phyloP scores from a whole-genome alignment of 2,888 invertebrate species.

The Eubasilissa splendida region DNA sequence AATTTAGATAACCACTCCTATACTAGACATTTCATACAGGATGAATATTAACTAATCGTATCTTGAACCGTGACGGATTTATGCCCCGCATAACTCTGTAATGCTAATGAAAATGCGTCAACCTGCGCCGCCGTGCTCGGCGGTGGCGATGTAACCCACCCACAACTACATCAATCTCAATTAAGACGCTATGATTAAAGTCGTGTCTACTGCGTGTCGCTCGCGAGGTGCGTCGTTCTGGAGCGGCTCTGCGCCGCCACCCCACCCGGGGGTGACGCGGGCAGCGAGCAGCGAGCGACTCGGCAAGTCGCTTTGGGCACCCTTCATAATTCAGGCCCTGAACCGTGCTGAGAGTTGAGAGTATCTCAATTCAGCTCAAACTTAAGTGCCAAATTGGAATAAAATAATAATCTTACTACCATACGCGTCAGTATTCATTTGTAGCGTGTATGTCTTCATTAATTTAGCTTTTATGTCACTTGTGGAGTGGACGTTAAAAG shows the following conservation, averaged over 20 bases:
- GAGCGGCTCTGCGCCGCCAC: neutral
- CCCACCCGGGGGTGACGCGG: neutral
- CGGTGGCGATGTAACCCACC: neutral
- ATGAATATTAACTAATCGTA: too few species aligned
- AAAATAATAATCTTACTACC: too few species aligned
- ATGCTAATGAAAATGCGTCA: slow-evolving; percentile 30
- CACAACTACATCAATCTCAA: slow-evolving; percentile 28
- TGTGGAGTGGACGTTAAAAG: too few species aligned
- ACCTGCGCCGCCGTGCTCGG: neutral
- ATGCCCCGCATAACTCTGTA: slow-evolving; percentile 19
- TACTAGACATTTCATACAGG: too few species aligned
- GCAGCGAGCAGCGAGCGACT: neutral
- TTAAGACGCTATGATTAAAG: slow-evolving; percentile 31
- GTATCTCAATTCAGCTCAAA: too few species aligned
- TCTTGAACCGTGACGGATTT: neutral
- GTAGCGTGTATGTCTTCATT: too few species aligned
- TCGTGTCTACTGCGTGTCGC: slow-evolving; percentile 12
- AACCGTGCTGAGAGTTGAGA: too few species aligned
- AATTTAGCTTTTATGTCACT: too few species aligned
- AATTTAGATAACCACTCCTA: too few species aligned
- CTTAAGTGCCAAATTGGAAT: too few species aligned
- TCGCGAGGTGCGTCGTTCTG: slow-evolving; percentile 16
- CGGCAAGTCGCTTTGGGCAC: neutral
- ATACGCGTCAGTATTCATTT: too few species aligned
- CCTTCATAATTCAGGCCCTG: slow-evolving; percentile 15